phyloP scores from a whole-genome alignment of 2,797 vertebrate genomes.

The Pangasius sanitwongsei region DNA sequence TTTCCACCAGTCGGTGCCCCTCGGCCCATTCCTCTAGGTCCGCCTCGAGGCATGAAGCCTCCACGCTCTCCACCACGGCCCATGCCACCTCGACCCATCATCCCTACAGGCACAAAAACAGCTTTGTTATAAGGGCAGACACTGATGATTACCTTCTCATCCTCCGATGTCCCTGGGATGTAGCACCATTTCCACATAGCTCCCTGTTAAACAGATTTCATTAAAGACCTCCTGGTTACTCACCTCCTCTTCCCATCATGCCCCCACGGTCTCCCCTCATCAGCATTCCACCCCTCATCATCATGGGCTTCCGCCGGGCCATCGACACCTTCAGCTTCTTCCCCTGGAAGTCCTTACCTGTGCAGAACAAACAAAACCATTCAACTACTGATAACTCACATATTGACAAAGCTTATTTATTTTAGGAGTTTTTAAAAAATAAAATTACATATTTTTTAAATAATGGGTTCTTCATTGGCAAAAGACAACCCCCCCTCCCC shows the following conservation, averaged over 20 bases:
- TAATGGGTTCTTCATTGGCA: background rate
- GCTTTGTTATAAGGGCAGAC: background rate
- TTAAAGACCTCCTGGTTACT: conserved; percentile 14
- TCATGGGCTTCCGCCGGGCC: conserved; percentile 90
- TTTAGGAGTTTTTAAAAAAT: background rate
- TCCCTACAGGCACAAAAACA: conserved; percentile 69
- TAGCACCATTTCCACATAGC: background rate
- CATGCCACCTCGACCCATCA: conserved; percentile 87
- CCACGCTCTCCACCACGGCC: conserved; percentile 91
- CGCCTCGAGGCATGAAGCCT: conserved; percentile 85
- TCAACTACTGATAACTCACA: background rate
- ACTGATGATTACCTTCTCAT: background rate
- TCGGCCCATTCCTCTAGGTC: conserved; percentile 86
- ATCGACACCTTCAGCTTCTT: conserved; percentile 93
- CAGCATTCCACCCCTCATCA: conserved; percentile 89
- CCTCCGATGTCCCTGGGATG: background rate
- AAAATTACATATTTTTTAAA: background rate
- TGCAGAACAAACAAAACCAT: conserved; percentile 21
- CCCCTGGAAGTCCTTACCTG: conserved; percentile 94
- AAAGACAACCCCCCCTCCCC: background rate
- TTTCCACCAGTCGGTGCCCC: conserved; percentile 90
- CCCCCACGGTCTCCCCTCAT: conserved; percentile 87
- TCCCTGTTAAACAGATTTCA: background rate
- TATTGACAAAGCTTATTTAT: background rate
- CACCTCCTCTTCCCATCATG: conserved; percentile 92